Conservation (phyloP, 2,113 vertebrate species). For the Dromiciops gliroides region DNA sequence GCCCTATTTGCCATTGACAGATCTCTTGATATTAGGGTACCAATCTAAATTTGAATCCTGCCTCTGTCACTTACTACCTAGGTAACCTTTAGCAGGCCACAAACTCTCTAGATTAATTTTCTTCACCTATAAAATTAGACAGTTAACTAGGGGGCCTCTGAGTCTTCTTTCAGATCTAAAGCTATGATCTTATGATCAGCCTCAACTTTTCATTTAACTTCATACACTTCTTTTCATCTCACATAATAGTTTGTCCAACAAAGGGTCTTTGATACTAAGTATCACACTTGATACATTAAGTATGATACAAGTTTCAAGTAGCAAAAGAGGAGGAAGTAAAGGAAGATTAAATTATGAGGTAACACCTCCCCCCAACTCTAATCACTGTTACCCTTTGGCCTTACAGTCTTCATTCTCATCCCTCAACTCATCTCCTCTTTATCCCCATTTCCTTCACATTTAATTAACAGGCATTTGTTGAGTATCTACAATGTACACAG, state of each 20-base stretch:
- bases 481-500: background rate
- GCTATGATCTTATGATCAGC: background rate
- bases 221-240: background rate
- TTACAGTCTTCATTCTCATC: background rate
- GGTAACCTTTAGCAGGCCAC: background rate
- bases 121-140: background rate
- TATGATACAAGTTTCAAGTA: background rate
- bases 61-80: background rate
- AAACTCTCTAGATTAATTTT: background rate
- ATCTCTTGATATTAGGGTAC: background rate
- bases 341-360: background rate
- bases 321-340: background rate
- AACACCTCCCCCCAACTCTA: background rate
- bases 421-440: background rate
- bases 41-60: background rate
- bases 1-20: background rate
- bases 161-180: background rate
- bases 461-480: background rate
- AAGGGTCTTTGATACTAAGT: background rate
- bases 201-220: background rate
- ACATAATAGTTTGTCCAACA: background rate
- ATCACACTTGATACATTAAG: background rate
- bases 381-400: background rate
- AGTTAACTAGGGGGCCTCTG: background rate
- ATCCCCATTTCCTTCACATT: background rate